Conservation (phyloP, 2,888 invertebrate species). For the Aquatica leii region DNA sequence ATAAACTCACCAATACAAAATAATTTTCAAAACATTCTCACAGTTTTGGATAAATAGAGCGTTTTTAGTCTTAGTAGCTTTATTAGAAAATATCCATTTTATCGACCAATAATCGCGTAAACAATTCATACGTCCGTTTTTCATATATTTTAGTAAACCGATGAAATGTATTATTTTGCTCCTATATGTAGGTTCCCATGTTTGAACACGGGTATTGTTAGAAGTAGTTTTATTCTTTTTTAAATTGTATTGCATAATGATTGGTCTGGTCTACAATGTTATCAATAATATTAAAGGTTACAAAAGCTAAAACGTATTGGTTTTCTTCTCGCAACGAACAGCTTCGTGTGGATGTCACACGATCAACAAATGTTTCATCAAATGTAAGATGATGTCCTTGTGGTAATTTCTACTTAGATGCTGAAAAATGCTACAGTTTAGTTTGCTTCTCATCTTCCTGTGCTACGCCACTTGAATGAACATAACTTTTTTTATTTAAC, state of each 20-base stretch:
- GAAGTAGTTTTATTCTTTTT: not conserved
- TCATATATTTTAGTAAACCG: too few relatives aligned
- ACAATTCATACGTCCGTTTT: not conserved
- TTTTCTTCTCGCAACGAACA: not conserved
- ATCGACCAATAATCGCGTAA: not conserved
- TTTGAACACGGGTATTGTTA: not conserved
- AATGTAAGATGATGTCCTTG: not conserved
- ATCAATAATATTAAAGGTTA: too few relatives aligned
- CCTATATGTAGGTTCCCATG: not conserved
- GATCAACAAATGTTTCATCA: not conserved
- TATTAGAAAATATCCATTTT: conserved; percentile 5
- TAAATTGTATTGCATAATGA: not conserved
- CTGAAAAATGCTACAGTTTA: not conserved
- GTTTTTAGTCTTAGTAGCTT: not conserved
- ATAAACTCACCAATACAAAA: not conserved
- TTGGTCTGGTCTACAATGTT: not conserved
- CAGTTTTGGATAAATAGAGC: not conserved
- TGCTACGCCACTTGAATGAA: not conserved
- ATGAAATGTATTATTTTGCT: not conserved
- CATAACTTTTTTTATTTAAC: not conserved
- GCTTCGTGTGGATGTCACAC: not conserved
- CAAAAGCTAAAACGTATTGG: too few relatives aligned
- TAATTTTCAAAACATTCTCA: not conserved
- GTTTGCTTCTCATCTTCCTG: not conserved
- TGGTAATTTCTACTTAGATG: not conserved